phyloP scores from a whole-genome alignment of 2,888 invertebrate species.

The Sesia bembeciformis region DNA sequence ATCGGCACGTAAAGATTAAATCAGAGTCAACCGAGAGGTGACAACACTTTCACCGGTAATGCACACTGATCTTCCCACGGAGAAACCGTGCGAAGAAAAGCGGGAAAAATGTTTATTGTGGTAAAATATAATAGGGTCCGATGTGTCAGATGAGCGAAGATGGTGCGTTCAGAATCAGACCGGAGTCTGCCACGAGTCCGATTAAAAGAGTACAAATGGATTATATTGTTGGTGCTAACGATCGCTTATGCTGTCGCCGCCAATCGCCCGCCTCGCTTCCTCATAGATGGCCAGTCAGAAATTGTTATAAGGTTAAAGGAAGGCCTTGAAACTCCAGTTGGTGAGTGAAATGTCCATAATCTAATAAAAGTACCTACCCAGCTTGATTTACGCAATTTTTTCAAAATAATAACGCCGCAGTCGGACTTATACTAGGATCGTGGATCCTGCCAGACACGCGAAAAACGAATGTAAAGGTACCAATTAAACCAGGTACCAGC shows the following conservation, averaged over 20 bases:
- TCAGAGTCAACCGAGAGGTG: conserved; percentile 34
- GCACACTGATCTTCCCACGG: conserved; percentile 42
- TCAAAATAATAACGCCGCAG: no score
- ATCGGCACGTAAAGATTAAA: conserved; percentile 48
- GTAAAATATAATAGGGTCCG: conserved; percentile 29
- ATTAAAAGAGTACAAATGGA: conserved; percentile 37
- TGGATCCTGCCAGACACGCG: no score
- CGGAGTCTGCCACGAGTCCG: conserved; percentile 45
- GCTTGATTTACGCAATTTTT: no score
- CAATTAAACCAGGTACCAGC: no score
- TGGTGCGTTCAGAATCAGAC: conserved; percentile 22
- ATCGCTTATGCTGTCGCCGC: conserved; percentile 35
- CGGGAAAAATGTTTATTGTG: conserved; percentile 53
- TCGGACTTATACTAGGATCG: no score
- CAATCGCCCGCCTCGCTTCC: conserved; percentile 90
- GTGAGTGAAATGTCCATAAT: conserved; percentile 63
- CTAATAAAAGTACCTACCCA: no score
- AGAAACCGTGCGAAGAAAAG: conserved; percentile 59
- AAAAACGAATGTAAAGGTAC: no score
- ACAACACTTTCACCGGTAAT: conserved; percentile 51
- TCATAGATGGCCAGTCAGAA: conserved; percentile 91
- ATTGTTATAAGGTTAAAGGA: conserved; percentile 92
- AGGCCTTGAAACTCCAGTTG: conserved; percentile 88
- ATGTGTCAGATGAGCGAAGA: conserved; percentile 47
- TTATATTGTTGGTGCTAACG: conserved; percentile 17